phyloP scores from a whole-genome alignment of 2,113 vertebrate genomes.

The Coregonus clupeaformis region DNA sequence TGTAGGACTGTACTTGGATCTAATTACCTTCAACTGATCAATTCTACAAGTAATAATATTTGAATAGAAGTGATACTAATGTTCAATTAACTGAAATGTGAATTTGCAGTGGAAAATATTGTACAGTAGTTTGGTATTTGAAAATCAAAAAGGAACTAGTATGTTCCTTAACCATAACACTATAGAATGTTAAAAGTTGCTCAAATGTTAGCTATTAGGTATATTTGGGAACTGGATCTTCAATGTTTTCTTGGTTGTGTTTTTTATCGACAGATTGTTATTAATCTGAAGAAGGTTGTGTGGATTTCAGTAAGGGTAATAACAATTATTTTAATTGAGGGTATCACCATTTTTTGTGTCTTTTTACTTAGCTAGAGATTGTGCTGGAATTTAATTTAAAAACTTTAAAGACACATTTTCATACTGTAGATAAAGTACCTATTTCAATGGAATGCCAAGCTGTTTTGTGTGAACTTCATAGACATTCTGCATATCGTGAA shows the following conservation, averaged over 20 bases:
- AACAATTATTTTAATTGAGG: background rate
- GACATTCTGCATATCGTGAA: background rate
- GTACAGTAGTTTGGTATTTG: background rate
- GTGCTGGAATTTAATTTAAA: background rate
- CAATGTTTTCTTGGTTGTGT: background rate
- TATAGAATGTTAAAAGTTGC: background rate
- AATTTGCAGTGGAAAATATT: background rate
- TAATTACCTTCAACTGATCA: background rate
- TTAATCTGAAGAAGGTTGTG: background rate
- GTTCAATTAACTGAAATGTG: background rate
- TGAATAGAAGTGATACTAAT: no score
- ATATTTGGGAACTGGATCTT: background rate
- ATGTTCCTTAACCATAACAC: background rate
- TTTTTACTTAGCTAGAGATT: background rate
- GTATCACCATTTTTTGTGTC: background rate
- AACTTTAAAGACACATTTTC: background rate
- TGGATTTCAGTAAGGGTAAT: background rate
- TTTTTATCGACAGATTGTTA: background rate
- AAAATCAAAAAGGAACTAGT: background rate
- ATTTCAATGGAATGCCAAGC: conserved; percentile 10
- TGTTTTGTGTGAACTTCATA: background rate
- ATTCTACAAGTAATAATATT: no score
- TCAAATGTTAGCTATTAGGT: background rate
- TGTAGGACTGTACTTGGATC: background rate
- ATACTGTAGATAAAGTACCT: conserved; percentile 4